Evolutionary conservation across 2,797 vertebrate species (phyloP).

Genomic region (Xiphorhynchus erythropygius): DNA sequence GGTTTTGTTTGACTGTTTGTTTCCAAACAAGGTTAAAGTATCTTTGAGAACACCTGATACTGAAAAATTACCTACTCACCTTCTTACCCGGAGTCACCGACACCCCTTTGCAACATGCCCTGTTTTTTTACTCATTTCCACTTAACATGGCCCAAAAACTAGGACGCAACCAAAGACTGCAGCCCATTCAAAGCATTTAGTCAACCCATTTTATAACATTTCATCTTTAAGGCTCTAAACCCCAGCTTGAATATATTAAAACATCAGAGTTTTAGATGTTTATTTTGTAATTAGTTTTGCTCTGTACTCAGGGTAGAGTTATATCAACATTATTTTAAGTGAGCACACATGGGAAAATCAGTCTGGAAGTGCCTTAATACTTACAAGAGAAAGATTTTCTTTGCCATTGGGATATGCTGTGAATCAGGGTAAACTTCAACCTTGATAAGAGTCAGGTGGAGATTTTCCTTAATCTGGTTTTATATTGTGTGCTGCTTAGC

Average conservation of each 20-base stretch:
- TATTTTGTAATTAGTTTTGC: not conserved
- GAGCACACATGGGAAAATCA: rapidly evolving
- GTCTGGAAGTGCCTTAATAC: not conserved
- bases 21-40: conserved; percentile 15
- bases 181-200: not conserved
- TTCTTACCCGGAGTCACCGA: not conserved
- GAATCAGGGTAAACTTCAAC: not conserved
- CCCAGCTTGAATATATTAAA: not conserved
- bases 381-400: not conserved
- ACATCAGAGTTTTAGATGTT: not conserved
- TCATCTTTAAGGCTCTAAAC: not conserved
- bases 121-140: not conserved
- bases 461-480: not conserved
- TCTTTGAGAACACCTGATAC: not conserved
- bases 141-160: not conserved
- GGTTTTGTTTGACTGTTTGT: conserved; percentile 6
- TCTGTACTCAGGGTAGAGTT: not conserved
- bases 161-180: not conserved
- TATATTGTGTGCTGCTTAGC: not conserved
- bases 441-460: not conserved
- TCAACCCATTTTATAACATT: not conserved
- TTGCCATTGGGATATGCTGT: not conserved
- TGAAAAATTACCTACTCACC: not conserved
- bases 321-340: not conserved
- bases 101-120: not conserved